Evolutionary conservation across 2,888 invertebrate species (phyloP).

Genomic region (Chaetoderma sp.): DNA sequence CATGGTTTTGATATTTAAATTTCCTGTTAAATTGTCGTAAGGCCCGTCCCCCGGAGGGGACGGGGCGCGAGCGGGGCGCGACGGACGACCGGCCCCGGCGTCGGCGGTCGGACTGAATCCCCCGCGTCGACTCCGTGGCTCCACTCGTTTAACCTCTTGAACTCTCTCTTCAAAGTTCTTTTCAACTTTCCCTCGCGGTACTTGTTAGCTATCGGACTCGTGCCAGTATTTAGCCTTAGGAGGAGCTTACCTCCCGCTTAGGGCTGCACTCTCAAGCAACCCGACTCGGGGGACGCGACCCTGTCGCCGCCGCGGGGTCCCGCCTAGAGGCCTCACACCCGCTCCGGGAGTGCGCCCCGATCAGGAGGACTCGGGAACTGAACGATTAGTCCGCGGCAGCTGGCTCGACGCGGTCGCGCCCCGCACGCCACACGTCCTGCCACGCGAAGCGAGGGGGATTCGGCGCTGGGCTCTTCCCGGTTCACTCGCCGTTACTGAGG

Average conservation of each 20-base stretch:
- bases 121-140: conserved; percentile 52
- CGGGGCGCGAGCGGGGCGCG: too few species aligned
- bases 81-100: not conserved
- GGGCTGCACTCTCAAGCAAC: conserved; percentile 67
- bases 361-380: conserved; percentile 54
- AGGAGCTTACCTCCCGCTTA: conserved; percentile 76
- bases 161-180: conserved; percentile 78
- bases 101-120: conserved; percentile 25
- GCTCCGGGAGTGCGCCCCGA: conserved; percentile 63
- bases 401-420: conserved; percentile 47
- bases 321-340: conserved; percentile 69
- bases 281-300: conserved; percentile 51
- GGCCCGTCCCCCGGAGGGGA: too few species aligned
- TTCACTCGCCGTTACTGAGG: conserved; percentile 78
- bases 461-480: conserved; percentile 76
- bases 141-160: conserved; percentile 73
- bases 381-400: conserved; percentile 16
- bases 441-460: conserved; percentile 70
- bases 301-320: conserved; percentile 27
- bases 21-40: too few species aligned
- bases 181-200: conserved; percentile 78
- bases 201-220: conserved; percentile 78
- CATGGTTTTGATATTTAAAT: too few species aligned
- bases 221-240: conserved; percentile 75
- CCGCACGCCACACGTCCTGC: conserved; percentile 74